Base-by-base conservation (phyloP, 2,888 invertebrate genomes). In the Gastrophysa polygoni region DNA sequence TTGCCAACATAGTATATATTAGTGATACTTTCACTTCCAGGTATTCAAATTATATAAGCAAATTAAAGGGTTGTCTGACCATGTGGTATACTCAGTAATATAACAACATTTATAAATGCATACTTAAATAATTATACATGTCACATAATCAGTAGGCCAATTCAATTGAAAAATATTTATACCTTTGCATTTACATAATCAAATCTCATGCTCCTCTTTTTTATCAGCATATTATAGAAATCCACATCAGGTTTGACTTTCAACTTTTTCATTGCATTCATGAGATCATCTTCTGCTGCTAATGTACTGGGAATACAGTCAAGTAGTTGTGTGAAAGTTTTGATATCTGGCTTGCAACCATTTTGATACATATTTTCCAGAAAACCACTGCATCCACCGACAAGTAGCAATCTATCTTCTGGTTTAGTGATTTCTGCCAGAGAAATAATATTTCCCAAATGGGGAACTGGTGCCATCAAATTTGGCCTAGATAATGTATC, bases 161-260 rank as follows among this genome's bases (percentile, higher is more conserved):
- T n/a, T n/a, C n/a, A n/a, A n/a, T 38, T 38, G 38, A 38, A 16
- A 11, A 5, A 38, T 14, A 5, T 11, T 38, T 8, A 38, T 63
- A 67, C 69, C 66, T 86, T 87, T 11, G 93, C 95, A 70, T 84
- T 85, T 55, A 86, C 83, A 77, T 89, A 89, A 77, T 92, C 89
- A 60, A 80, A 83, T 68, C 93, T 83, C 74, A 88, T 82, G 75
- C 89, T 89, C 61, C 93, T 86, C 77, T 89, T 92, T 75, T 91
- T 92, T 56, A 97, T 95, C 8, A 96, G 83, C 82, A 91, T 87
- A 79, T 96, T 96, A 75, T 89, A 95, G 79, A 96, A 94, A 77
- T 89, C 90, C 59, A 91, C 86, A 81, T 96, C 95, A 1, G 90
- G 84, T 71, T 84, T 85, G 0, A 93, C 77, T 8, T 86, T 82